These are phyloP conservation scores for Hormaphis cornu DNA, from an alignment of 1,140 invertebrate genomes.

Conservation along the genomic window DNA sequence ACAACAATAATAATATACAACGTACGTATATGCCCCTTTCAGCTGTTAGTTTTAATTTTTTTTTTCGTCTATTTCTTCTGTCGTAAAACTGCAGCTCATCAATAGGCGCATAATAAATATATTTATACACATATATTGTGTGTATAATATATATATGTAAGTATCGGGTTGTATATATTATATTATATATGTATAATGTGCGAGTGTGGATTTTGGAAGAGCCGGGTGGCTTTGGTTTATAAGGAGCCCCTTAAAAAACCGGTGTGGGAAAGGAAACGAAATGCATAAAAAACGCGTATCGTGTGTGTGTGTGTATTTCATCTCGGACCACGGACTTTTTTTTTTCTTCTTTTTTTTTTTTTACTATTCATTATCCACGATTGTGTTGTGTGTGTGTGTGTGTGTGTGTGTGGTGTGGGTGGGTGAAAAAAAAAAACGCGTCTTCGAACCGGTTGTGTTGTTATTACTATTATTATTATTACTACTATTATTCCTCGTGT, in stretches of 20 bases:
- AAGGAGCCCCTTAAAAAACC: slow-evolving; percentile 32
- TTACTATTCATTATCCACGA: slow-evolving; percentile 30
- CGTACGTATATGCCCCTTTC: slow-evolving; percentile 32
- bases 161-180: no score
- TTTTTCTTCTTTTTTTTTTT: slow-evolving; percentile 25
- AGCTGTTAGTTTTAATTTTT: slow-evolving; percentile 31
- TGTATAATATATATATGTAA: not conserved
- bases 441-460: slow-evolving; percentile 31
- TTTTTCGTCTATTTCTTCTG: slow-evolving; percentile 29
- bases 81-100: slow-evolving; percentile 31
- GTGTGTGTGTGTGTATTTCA: slow-evolving; percentile 9
- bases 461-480: slow-evolving; percentile 21
- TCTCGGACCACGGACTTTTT: slow-evolving; percentile 31
- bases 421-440: slow-evolving; percentile 25
- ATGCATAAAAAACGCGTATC: slow-evolving; percentile 32
- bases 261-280: slow-evolving; percentile 32
- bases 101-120: slow-evolving; percentile 8
- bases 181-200: no score
- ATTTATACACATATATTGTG: not conserved
- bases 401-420: not conserved
- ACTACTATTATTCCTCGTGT: slow-evolving; percentile 27
- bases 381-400: slow-evolving; percentile 9
- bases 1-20: slow-evolving; percentile 32
- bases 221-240: slow-evolving; percentile 31
- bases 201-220: slow-evolving; percentile 14